These are phyloP conservation scores for Otolemur crassicaudatus DNA, from an alignment of 2,797 vertebrate species.

Conservation along the genomic window DNA sequence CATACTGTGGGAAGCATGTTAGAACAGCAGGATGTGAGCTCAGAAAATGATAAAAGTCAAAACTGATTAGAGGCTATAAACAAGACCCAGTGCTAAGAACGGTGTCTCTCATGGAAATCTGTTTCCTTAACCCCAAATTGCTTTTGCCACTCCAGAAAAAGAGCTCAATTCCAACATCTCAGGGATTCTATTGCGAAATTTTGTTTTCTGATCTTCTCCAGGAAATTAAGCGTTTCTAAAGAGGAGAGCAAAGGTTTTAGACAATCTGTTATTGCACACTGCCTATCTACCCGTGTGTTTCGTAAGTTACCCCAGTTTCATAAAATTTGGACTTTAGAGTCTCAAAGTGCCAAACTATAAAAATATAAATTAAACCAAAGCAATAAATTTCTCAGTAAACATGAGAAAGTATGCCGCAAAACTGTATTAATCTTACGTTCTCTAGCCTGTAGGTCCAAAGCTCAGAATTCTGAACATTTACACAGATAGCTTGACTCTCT, in stretches of 20 bases:
- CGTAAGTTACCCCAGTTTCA: background rate
- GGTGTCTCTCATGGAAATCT: background rate
- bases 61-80: background rate
- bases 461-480: background rate
- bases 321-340: slow-evolving; percentile 23
- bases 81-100: background rate
- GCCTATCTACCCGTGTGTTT: background rate
- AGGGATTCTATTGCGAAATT: slow-evolving; percentile 41
- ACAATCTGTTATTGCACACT: background rate
- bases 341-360: slow-evolving; percentile 27
- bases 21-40: background rate
- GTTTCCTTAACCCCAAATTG: background rate
- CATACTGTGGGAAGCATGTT: background rate
- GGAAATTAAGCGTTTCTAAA: slow-evolving; percentile 48
- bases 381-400: background rate
- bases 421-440: background rate
- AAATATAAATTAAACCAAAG: background rate
- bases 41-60: background rate
- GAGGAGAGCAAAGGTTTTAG: slow-evolving; percentile 49
- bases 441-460: background rate
- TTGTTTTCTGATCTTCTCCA: slow-evolving; percentile 14
- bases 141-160: slow-evolving; percentile 58
- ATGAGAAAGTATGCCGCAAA: background rate
- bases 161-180: slow-evolving; percentile 28
- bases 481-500: background rate